These are phyloP conservation scores for Argopecten irradians DNA, from an alignment of 1,140 invertebrate genomes.

Conservation along the genomic window DNA sequence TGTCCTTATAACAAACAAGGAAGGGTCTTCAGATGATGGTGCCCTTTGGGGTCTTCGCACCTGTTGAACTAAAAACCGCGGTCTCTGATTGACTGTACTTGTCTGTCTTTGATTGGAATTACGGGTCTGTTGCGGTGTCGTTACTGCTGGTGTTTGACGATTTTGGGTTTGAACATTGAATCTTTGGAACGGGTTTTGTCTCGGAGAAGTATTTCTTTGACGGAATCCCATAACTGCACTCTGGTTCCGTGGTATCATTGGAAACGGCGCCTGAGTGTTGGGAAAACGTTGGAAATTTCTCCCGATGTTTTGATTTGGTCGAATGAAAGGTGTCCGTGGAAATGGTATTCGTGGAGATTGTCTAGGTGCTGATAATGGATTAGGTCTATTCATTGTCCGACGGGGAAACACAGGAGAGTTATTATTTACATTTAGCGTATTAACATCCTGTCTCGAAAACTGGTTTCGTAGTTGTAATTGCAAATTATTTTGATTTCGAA, in stretches of 20 bases:
- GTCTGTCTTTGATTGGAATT: not conserved
- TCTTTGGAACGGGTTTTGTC: not conserved
- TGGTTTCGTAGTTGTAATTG: not conserved
- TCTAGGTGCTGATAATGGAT: not conserved
- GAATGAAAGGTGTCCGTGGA: not conserved
- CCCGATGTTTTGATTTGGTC: not conserved
- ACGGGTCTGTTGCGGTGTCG: not conserved
- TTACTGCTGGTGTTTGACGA: not conserved
- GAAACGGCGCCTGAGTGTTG: not conserved
- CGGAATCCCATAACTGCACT: not conserved
- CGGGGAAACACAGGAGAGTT: not conserved
- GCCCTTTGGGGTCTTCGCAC: not conserved
- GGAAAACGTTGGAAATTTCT: not conserved
- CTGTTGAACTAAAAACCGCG: not conserved
- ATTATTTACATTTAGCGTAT: not conserved
- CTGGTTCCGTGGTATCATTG: not conserved
- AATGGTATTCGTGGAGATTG: not conserved
- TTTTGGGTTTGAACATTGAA: not conserved
- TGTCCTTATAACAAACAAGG: not conserved
- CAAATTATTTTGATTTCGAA: not conserved
- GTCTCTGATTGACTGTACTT: not conserved
- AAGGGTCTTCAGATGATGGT: not conserved
- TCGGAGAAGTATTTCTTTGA: not conserved
- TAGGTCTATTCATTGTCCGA: not conserved
- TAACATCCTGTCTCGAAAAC: not conserved